Conservation (phyloP, 2,888 invertebrate genomes). For the Athalia cordata region DNA sequence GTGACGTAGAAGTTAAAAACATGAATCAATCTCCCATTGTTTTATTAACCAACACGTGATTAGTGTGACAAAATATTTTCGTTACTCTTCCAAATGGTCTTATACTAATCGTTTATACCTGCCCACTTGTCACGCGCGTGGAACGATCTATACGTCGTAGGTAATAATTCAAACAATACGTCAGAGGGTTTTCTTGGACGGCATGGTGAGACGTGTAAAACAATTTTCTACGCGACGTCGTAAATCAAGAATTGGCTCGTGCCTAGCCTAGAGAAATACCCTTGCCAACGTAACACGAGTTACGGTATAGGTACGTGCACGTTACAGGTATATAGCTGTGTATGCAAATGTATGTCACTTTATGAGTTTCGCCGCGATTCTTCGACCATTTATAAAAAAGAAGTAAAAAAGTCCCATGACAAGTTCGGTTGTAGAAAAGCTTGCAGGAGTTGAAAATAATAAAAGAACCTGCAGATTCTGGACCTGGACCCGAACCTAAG, state of each 20-base stretch:
- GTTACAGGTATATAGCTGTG: no score
- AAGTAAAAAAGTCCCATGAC: no score
- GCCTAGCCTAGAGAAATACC: slow-evolving; percentile 9
- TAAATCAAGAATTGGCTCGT: slow-evolving; percentile 5
- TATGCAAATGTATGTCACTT: not conserved
- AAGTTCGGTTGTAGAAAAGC: no score
- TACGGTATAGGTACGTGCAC: not conserved
- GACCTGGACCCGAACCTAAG: not conserved
- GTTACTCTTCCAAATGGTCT: no score
- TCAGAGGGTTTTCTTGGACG: not conserved
- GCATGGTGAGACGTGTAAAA: not conserved
- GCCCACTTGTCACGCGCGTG: not conserved
- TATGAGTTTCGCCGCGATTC: not conserved
- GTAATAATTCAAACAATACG: slow-evolving; percentile 8
- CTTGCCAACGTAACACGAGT: not conserved
- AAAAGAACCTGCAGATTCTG: not conserved
- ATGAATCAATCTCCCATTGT: not conserved
- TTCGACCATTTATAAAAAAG: not conserved
- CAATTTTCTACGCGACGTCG: not conserved
- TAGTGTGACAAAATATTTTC: no score
- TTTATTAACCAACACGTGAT: no score
- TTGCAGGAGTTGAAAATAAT: not conserved
- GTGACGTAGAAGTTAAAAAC: not conserved
- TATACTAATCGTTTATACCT: not conserved
- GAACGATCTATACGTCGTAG: not conserved